Evolutionary conservation across 2,888 invertebrate species (phyloP), one percentile per base, ranked within the genome.

Genomic region (Orthonevra nobilis): DNA sequence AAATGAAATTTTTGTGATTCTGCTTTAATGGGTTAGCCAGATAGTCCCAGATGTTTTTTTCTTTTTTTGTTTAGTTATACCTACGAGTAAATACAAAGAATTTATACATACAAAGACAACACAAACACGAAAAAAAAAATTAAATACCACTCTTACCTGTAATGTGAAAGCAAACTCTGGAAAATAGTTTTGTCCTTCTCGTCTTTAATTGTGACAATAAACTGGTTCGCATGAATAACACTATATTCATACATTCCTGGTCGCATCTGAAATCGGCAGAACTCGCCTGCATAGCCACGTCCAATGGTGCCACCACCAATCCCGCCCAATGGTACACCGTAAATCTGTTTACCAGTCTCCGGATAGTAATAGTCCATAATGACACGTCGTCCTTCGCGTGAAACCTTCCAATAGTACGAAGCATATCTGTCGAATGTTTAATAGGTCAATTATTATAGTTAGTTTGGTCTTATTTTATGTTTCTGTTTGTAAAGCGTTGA

Each of bases 161-260:
- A 92, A 58, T 94, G 92, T 23, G 95, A 95, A 81, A 96, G 89
- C 69, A 95, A 92, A 85, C 95, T 94, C 86, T 96, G 95, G 86
- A 94, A 95, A 82, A 95, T 91, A 1, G 93, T 93, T 82, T 91
- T 90, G 70, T 92, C 91, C 61, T 91, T 90, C 15, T 89, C 90
- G 89, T 94, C 92, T 86, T 92, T 92, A 81, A 98, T 94, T 64
- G 95, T 96, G 4, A 97, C 92, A 85, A 97, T 96, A 89, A 98
- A 98, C 89, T 97, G 96, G 89, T 97, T 94, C 56, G 95, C 96
- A 77, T 93, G 92, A 9, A 96, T 92, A 3, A 93, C 93, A 83
- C 94, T 91, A 88, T 96, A 95, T 85, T 96, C 94, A 89, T 97
- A 97, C 72, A 95, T 90, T 48, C 97, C 97, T 0, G 98, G 98